Conservation (phyloP, 2,888 invertebrate genomes). For the Crepidodera aurea region DNA sequence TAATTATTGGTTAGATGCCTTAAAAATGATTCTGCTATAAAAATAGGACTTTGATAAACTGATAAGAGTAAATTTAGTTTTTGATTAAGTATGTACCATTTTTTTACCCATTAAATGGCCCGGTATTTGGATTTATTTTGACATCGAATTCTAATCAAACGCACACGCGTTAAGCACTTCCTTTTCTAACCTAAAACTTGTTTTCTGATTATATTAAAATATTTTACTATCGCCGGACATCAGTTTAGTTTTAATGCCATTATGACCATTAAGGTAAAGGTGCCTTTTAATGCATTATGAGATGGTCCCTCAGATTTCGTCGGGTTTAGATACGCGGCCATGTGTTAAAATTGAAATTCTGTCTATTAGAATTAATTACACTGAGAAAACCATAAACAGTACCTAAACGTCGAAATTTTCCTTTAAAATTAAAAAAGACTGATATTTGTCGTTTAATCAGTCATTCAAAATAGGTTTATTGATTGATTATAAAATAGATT, state of each 20-base stretch:
- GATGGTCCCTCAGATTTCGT: conserved; percentile 19
- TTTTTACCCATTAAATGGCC: background rate
- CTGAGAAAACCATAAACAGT: too few species aligned
- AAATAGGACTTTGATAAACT: too few species aligned
- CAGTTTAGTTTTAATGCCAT: conserved; percentile 33
- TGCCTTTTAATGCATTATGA: conserved; percentile 24
- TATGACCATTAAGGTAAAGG: conserved; percentile 29
- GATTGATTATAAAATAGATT: too few species aligned
- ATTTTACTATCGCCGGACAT: conserved; percentile 30
- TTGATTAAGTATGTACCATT: too few species aligned
- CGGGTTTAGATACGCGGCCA: conserved; percentile 2
- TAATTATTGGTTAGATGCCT: too few species aligned
- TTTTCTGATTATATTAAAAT: conserved; percentile 34
- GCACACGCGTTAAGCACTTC: conserved; percentile 33
- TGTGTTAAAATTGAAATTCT: conserved; percentile 16
- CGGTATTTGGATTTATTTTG: conserved; percentile 24
- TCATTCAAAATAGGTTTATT: too few species aligned
- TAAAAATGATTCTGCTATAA: too few species aligned
- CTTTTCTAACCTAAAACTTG: conserved; percentile 29
- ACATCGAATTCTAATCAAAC: conserved; percentile 30
- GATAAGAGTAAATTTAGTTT: too few species aligned
- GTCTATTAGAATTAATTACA: conserved; percentile 15
- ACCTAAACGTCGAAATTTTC: too few species aligned
- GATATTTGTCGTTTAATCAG: too few species aligned
- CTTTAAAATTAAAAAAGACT: too few species aligned